A percentile compares a stretch with the other conserved stretches of the same genome.
Conservation (phyloP, 2,113 vertebrate genomes). For the Progne subis region DNA sequence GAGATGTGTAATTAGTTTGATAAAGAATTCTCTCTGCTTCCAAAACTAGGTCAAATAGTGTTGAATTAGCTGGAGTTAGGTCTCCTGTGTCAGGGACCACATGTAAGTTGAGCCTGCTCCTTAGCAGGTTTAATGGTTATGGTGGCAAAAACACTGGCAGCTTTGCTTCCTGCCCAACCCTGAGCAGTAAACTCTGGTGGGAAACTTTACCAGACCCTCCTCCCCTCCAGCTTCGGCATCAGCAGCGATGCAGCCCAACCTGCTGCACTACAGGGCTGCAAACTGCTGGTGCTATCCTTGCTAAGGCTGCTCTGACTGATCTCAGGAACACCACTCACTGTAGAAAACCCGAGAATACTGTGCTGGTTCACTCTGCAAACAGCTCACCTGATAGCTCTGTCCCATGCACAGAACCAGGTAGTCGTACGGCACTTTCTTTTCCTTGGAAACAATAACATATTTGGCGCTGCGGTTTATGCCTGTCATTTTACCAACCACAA, state of each 20-base stretch:
- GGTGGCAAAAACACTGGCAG: not conserved
- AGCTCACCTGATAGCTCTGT: conserved; percentile 87
- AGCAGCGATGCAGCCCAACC: fast-evolving
- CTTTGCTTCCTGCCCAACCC: not conserved
- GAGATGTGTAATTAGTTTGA: conserved; percentile 28
- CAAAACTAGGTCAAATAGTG: conserved; percentile 18
- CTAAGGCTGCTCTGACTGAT: not conserved
- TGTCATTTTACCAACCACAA: conserved; percentile 88
- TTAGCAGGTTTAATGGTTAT: not conserved
- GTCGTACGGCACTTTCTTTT: conserved; percentile 81
- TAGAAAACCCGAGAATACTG: fast-evolving
- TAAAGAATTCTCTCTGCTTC: not conserved
- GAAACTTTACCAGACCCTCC: not conserved
- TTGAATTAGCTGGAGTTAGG: conserved; percentile 11
- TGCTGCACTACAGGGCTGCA: not conserved
- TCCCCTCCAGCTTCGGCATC: not conserved
- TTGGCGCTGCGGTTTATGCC: conserved; percentile 85
- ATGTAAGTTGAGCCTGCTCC: not conserved
- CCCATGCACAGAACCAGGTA: conserved; percentile 90
- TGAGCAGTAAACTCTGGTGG: not conserved
- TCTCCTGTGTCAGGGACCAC: not conserved
- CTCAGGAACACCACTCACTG: not conserved
- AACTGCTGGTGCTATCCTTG: not conserved
- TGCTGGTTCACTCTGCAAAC: not conserved
- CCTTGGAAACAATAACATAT: conserved; percentile 77